Percentiles rank a stretch among this genome's conserved stretches.
phyloP scores from a whole-genome alignment of 2,113 vertebrate genomes.

The Bos indicus region DNA sequence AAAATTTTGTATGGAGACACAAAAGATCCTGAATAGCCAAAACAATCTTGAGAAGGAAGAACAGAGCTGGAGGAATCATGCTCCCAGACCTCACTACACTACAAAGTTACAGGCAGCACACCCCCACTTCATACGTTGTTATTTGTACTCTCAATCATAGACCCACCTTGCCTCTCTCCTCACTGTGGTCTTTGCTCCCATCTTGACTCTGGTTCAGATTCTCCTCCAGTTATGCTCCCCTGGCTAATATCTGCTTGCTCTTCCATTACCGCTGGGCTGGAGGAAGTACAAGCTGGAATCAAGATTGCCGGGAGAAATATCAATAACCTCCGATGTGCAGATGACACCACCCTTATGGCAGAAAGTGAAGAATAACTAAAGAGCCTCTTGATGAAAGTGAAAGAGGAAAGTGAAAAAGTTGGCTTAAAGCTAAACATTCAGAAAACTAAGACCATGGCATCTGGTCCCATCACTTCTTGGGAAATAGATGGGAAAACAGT shows the following conservation, averaged over 20 bases:
- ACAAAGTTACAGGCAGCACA: background rate
- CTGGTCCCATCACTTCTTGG: background rate
- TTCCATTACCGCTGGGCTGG: background rate
- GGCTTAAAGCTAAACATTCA: background rate
- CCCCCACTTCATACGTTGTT: background rate
- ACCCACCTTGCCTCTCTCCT: background rate
- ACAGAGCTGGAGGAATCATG: background rate
- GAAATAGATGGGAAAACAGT: background rate
- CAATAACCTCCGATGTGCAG: background rate
- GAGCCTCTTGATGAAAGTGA: background rate
- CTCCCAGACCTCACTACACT: background rate
- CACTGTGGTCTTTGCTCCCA: background rate
- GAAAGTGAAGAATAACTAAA: background rate
- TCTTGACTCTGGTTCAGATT: background rate
- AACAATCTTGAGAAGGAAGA: background rate
- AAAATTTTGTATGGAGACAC: background rate
- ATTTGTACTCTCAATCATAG: background rate
- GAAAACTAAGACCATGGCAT: background rate
- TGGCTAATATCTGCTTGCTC: background rate
- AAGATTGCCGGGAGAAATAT: background rate
- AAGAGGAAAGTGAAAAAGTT: background rate
- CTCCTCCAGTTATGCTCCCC: background rate
- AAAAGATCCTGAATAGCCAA: background rate
- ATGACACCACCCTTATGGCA: background rate
- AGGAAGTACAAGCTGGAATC: background rate